These are phyloP conservation scores for Mionectes macconnelli DNA, from an alignment of 2,113 vertebrate species.

Conservation along the genomic window DNA sequence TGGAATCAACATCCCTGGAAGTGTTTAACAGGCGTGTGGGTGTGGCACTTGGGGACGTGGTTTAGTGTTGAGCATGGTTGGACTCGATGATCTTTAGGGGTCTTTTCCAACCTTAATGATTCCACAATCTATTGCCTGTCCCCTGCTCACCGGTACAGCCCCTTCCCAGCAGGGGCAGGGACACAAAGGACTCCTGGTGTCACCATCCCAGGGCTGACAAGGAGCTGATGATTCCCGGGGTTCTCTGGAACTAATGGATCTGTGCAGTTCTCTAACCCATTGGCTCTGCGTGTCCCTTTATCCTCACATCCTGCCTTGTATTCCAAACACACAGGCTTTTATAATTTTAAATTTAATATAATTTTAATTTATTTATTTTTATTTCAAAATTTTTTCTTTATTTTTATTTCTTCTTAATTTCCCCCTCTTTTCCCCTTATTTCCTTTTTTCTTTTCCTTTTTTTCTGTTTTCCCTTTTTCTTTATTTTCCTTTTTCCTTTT, in stretches of 20 bases:
- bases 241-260: no score
- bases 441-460: accelerated
- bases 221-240: not conserved
- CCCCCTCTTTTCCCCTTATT: accelerated
- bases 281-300: not conserved
- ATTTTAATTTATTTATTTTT: not conserved
- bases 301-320: accelerated
- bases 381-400: not conserved
- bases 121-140: accelerated
- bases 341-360: not conserved
- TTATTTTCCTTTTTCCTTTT: no score
- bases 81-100: not conserved
- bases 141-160: not conserved
- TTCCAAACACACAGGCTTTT: accelerated
- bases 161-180: not conserved
- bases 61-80: not conserved
- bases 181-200: not conserved
- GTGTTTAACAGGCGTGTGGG: not conserved
- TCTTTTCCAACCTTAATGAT: not conserved
- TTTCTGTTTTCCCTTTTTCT: no score
- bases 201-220: not conserved
- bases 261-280: not conserved
- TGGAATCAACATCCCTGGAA: not conserved
- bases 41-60: not conserved
- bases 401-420: not conserved